A percentile compares a stretch with the other conserved stretches of the same genome.
Evolutionary conservation across 2,113 vertebrate species (phyloP).

Genomic region (Rhinoderma darwinii): DNA sequence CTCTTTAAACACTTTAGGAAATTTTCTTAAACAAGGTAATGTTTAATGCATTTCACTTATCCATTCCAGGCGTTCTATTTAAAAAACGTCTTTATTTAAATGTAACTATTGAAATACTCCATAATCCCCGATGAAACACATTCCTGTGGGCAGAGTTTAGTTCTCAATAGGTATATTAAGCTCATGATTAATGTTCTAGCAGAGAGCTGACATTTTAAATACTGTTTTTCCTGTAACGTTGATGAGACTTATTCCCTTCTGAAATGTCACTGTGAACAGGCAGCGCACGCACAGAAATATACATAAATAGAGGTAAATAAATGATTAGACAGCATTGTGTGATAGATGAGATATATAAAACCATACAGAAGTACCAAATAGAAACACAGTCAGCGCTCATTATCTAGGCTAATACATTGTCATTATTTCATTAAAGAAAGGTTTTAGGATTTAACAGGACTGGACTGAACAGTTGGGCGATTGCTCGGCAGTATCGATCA

Average conservation of each 20-base stretch:
- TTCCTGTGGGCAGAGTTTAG: constrained; percentile 57
- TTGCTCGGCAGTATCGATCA: too few species aligned
- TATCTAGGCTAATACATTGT: background rate
- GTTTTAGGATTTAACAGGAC: background rate
- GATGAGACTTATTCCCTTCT: constrained; percentile 58
- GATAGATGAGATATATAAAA: background rate
- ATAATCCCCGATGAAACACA: constrained; percentile 53
- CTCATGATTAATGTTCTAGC: constrained; percentile 56
- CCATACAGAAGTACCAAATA: background rate
- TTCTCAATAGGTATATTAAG: constrained; percentile 59
- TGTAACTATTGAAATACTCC: constrained; percentile 46
- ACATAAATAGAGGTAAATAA: constrained; percentile 45
- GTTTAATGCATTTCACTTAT: constrained; percentile 38
- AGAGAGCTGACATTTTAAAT: constrained; percentile 60
- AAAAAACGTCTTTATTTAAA: constrained; percentile 48
- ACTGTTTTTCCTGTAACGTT: constrained; percentile 58
- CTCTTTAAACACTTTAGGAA: background rate
- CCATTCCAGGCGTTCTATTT: constrained; percentile 1
- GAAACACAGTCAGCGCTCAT: background rate
- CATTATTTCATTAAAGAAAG: background rate
- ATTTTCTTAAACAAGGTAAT: constrained; percentile 9
- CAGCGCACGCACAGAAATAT: constrained; percentile 23
- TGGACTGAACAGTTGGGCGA: background rate
- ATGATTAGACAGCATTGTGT: constrained; percentile 9
- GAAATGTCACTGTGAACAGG: constrained; percentile 54